Base-by-base conservation (phyloP, 2,113 vertebrate species). In the Hystrix brachyura region DNA sequence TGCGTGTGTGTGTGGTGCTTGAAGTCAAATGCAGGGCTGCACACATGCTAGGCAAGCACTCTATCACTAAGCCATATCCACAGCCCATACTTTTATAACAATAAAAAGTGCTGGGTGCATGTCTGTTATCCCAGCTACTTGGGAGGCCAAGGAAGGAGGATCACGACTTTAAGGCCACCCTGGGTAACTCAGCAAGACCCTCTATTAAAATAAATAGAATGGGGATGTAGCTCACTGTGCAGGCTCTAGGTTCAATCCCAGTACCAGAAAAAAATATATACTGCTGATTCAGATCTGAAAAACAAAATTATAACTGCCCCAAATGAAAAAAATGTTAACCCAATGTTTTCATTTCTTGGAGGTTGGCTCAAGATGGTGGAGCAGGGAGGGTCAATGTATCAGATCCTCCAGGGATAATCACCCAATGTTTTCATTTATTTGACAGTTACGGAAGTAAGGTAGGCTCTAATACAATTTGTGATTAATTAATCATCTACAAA, bases 281-380 rank as follows among this genome's bases (percentile, higher is more conserved):
- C 65, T 51, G 38, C 27, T 81, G 59, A 92, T 76, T 62, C 59
- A 1, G 69, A n/a, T 94, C 23, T 27, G 51, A 94, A 92, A 86
- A 94, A 62, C 13, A 90, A 76, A 71, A 71, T 78, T 78, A 72
- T 29, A 96, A 87, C 17, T 62, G 32, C 23, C n/a, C 32, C 51
- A 96, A 93, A 71, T 90, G 18, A 62, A 62, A 95, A 94, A 95
- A 74, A 53, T 90, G 43, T 32, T 71, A 87, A 83, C 11, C 3
- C 51, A 91, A 12, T 80, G 43, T 83, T 79, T 94, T 86, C 32
- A n/a, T 60, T 65, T 93, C 38, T 38, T 38, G 38, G 38, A 38
- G 38, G 38, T 38, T 38, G 38, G 38, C 38, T 38, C 38, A 38
- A 38, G 38, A 38, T 38, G 38, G 38, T 38, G 38, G 38, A 38